These are phyloP conservation scores for Glyphotaelius pellucidus DNA, from an alignment of 2,888 invertebrate species.

Conservation along the genomic window DNA sequence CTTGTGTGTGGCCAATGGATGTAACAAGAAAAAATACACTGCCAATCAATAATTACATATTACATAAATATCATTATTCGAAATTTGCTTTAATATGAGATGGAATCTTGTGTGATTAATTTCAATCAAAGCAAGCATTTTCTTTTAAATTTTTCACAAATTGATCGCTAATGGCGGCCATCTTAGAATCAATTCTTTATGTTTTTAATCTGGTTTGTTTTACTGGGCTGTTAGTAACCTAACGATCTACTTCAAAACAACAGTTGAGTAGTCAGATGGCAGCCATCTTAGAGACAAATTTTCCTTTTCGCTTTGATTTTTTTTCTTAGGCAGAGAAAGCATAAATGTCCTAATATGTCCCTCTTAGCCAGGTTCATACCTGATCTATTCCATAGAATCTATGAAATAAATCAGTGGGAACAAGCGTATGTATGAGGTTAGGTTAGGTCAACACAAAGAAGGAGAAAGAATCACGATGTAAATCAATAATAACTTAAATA, in stretches of 20 bases:
- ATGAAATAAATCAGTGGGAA: no score
- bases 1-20: not conserved
- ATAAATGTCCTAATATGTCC: no score
- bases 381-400: no score
- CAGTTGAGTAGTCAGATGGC: no score
- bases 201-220: not conserved
- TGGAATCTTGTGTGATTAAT: not conserved
- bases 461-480: not conserved
- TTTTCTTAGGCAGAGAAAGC: no score
- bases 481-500: not conserved
- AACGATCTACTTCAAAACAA: not conserved
- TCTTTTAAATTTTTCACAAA: not conserved
- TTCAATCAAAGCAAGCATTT: not conserved
- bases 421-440: no score
- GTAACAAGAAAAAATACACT: conserved; percentile 8
- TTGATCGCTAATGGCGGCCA: no score
- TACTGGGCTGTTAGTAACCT: not conserved
- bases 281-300: no score
- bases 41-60: not conserved
- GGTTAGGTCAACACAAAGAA: not conserved
- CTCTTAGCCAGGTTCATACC: no score
- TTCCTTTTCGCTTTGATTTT: no score
- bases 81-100: not conserved
- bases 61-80: not conserved
- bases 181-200: not conserved